Percentiles rank a stretch among this genome's conserved stretches.
Conservation (phyloP, 2,113 vertebrate genomes). For the Pygoscelis antarcticus region DNA sequence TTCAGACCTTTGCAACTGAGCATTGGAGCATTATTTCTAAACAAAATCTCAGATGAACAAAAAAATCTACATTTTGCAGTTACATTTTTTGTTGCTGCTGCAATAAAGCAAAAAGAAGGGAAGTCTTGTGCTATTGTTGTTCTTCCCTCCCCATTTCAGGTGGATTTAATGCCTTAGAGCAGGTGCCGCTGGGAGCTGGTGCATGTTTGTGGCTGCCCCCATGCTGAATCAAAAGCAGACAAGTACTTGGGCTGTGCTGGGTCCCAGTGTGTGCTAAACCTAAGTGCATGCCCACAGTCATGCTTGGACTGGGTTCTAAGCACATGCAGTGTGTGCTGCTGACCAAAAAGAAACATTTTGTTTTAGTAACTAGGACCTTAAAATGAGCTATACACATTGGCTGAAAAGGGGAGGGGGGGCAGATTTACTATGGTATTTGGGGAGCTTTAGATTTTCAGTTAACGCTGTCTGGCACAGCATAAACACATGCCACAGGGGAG, state of each 20-base stretch:
- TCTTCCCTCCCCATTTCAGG: background rate
- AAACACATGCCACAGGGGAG: background rate
- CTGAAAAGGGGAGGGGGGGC: accelerated
- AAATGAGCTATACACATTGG: background rate
- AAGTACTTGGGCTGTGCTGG: background rate
- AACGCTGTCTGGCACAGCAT: background rate
- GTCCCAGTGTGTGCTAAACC: background rate
- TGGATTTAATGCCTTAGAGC: background rate
- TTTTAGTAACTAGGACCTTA: background rate
- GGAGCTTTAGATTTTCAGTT: background rate
- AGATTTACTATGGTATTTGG: background rate
- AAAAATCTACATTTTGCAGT: accelerated
- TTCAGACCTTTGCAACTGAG: background rate
- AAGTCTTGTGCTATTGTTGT: background rate
- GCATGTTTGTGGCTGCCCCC: background rate
- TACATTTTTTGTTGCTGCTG: background rate
- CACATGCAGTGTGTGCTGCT: background rate
- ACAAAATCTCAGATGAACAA: background rate
- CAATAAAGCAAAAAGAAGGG: background rate
- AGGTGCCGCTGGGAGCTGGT: background rate
- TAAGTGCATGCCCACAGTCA: accelerated
- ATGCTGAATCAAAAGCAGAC: background rate
- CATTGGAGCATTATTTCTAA: background rate
- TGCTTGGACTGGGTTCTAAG: background rate
- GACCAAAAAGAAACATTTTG: background rate